phyloP scores from a whole-genome alignment of 2,113 vertebrate genomes.

The Cyprinus carpio region DNA sequence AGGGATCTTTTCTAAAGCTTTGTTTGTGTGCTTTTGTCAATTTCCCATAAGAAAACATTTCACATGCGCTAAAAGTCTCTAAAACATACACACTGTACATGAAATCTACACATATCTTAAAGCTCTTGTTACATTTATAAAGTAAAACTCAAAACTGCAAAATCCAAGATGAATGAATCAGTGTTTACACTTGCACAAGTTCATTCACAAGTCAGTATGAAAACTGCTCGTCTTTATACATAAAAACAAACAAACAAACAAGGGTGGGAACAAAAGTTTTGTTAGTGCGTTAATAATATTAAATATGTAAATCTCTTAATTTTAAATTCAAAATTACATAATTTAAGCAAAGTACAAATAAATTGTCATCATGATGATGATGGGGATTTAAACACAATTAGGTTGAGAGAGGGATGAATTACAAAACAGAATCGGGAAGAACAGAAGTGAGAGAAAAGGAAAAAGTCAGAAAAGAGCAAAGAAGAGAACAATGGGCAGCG shows the following conservation, averaged over 20 bases:
- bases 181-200: slow-evolving; percentile 58
- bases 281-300: slow-evolving; percentile 15
- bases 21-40: slow-evolving; percentile 24
- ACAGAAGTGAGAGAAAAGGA: slow-evolving; percentile 8
- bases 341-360: neutral
- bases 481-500: slow-evolving; percentile 11
- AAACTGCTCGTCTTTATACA: neutral
- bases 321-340: neutral
- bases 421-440: neutral
- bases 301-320: neutral
- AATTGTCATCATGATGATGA: neutral
- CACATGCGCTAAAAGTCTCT: slow-evolving; percentile 77
- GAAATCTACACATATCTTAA: slow-evolving; percentile 76
- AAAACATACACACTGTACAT: slow-evolving; percentile 76
- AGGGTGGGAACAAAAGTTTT: neutral
- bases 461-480: slow-evolving; percentile 19
- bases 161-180: slow-evolving; percentile 54
- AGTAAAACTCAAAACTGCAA: slow-evolving; percentile 51
- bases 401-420: neutral
- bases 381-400: neutral
- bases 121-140: slow-evolving; percentile 74
- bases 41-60: slow-evolving; percentile 64
- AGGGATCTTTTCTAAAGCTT: neutral
- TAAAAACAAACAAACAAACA: slow-evolving; percentile 9
- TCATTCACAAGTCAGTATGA: slow-evolving; percentile 25